These are phyloP conservation scores for Vipera latastei DNA, from an alignment of 2,797 vertebrate species.

Conservation along the genomic window DNA sequence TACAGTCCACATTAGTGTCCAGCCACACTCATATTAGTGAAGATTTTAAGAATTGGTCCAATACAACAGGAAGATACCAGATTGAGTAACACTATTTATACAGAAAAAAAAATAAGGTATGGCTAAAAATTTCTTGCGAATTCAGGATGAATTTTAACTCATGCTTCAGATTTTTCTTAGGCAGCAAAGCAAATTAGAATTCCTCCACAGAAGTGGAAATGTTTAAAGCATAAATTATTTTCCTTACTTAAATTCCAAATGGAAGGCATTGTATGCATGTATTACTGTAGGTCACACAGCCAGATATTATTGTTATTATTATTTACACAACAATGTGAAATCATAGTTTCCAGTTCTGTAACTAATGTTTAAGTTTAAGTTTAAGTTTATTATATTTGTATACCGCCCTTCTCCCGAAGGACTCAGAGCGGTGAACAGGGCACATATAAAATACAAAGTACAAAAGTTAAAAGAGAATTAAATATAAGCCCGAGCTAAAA, in stretches of 20 bases:
- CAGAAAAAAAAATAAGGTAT: neutral
- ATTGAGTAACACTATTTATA: neutral
- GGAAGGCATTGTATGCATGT: rapidly evolving
- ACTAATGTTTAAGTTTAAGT: no score
- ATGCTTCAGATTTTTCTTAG: neutral
- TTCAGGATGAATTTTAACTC: neutral
- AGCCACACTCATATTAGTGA: neutral
- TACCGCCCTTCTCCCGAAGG: no score
- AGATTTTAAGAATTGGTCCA: neutral
- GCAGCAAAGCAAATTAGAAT: neutral
- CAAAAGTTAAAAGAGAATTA: no score
- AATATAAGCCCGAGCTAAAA: no score
- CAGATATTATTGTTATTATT: neutral
- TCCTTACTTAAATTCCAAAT: rapidly evolving
- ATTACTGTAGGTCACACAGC: rapidly evolving
- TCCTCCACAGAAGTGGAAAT: neutral
- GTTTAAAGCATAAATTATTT: rapidly evolving
- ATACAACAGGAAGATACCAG: neutral
- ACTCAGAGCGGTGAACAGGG: no score
- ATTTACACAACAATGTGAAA: neutral
- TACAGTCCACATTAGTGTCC: neutral
- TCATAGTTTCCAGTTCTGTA: neutral
- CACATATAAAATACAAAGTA: no score
- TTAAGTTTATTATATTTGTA: no score
- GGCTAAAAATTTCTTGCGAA: neutral